Base-by-base conservation (phyloP, 2,797 vertebrate species). In the Dendrocincla tyrannina region DNA sequence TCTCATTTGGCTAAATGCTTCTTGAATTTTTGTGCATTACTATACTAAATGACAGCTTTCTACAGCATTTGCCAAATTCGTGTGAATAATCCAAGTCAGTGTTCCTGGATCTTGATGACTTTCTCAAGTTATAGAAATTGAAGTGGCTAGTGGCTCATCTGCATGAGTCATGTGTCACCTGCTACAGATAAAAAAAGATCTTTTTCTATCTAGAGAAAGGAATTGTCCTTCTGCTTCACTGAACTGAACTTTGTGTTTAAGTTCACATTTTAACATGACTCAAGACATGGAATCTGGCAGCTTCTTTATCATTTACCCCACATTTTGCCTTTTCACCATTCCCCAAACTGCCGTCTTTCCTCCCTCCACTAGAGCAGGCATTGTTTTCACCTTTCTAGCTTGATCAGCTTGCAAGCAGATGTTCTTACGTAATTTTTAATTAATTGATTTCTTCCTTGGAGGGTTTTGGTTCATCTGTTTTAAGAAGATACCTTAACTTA, bases 351-450 rank as follows among this genome's bases (percentile, higher is more conserved):
- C 62, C 56, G 2, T 88, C 88, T 87, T 84, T 92, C 75, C 83
- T 66, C 76, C 68, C 78, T 95, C 53, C 35, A 5, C 62, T 85
- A 83, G 87, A 92, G 94, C 86, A 94, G 90, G 92, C 88, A 14
- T 78, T 35, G 75, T 96, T 94, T 95, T 96, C 96, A 97, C 92
- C 93, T 96, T 93, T 94, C 94, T 84, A 81, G 85, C 95, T 96
- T 94, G 88, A 96, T 94, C 85, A 52, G 87, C 91, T 93, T 95
- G 91, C 91, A 91, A 97, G 89, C 96, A 97, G 95, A 91, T 96
- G 96, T 97, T 97, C 93, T 89, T 82, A 93, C 75, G 92, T 96
- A 96, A 95, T 93, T 96, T 95, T 93, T 91, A 97, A 96, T 97
- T 96, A 96, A 96, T 95, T 93, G 93, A 91, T 95, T 94, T 96